Conservation (phyloP, 1,140 invertebrate genomes). For the Saccostrea cuccullata region DNA sequence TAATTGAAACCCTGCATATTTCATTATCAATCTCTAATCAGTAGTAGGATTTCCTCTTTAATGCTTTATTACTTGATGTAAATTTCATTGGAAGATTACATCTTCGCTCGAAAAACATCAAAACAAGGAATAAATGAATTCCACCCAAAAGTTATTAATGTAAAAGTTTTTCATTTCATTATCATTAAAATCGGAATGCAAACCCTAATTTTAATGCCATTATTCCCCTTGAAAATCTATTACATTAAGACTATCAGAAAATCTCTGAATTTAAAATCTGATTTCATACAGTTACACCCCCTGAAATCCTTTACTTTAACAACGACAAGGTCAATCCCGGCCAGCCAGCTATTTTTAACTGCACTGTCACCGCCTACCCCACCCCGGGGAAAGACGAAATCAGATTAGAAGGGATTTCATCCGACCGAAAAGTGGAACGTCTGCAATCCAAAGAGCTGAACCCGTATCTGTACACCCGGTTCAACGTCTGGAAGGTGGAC, state of each 20-base stretch:
- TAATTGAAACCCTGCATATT: constrained; percentile 19
- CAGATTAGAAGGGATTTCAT: constrained; percentile 56
- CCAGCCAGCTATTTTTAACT: constrained; percentile 70
- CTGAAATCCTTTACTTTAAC: constrained; percentile 67
- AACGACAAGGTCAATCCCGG: constrained; percentile 71
- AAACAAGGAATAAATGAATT: neutral
- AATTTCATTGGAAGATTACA: constrained; percentile 33
- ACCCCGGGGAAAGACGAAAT: constrained; percentile 68
- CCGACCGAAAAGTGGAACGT: constrained; percentile 57
- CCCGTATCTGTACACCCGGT: constrained; percentile 64
- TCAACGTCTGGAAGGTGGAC: constrained; percentile 66
- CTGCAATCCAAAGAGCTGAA: constrained; percentile 62
- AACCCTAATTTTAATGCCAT: neutral
- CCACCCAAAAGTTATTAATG: neutral
- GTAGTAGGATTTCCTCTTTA: neutral
- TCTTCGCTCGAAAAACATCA: neutral
- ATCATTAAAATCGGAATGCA: constrained; percentile 4
- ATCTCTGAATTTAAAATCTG: neutral
- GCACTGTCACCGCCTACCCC: constrained; percentile 71
- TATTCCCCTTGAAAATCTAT: neutral
- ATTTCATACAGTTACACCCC: constrained; percentile 65
- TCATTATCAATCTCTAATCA: constrained; percentile 12
- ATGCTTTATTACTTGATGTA: neutral
- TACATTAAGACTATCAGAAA: neutral
- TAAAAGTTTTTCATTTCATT: neutral